Evolutionary conservation across 2,888 invertebrate genomes (phyloP), one percentile per base, ranked within the genome.

Genomic region (Pogonocherus hispidulus): DNA sequence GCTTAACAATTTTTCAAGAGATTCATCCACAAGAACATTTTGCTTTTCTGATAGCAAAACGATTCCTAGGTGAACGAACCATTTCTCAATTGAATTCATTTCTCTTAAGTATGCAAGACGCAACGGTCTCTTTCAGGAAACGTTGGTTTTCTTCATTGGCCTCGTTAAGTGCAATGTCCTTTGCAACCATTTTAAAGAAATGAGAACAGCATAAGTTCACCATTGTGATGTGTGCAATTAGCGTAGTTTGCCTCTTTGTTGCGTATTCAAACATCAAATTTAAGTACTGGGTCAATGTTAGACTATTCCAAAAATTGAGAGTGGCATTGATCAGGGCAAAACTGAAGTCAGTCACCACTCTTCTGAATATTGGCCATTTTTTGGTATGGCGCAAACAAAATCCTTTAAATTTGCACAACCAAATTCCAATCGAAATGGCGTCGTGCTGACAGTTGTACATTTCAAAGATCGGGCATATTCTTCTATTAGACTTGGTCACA

Each of bases 101-200:
- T 44, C 32, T 44, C 46, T 55, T 14, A 55, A 20, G 27, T 20
- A 63, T 46, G 16, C 63, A 18, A 11, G 16, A 0, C 18, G 27
- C 46, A 22, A 46, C 46, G 32, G 23, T 49, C 32, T 63, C 35
- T 59, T 66, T 57, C 4, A 66, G 44, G n/a, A 66, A 66, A 51
- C 52, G 52, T n/a, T 57, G 52, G 19, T 44, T 51, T 22, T 35
- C 44, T 20, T 41, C 14, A 3, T 22, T 19, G 8, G 41, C n/a
- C 27, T 22, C 47, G 32, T 62, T 11, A 19, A 19, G 18, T 32
- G 14, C 22, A 8, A 27, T 32, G 9, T 32, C 32, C 9, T 2
- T 32, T 5, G 32, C 11, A 11, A 32, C 32, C 9, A 32, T 32
- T 32, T 32, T 32, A 9, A 32, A 32, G 2, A 32, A 32, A 32